phyloP scores from a whole-genome alignment of 2,797 vertebrate genomes.

The Anguilla pacifica region DNA sequence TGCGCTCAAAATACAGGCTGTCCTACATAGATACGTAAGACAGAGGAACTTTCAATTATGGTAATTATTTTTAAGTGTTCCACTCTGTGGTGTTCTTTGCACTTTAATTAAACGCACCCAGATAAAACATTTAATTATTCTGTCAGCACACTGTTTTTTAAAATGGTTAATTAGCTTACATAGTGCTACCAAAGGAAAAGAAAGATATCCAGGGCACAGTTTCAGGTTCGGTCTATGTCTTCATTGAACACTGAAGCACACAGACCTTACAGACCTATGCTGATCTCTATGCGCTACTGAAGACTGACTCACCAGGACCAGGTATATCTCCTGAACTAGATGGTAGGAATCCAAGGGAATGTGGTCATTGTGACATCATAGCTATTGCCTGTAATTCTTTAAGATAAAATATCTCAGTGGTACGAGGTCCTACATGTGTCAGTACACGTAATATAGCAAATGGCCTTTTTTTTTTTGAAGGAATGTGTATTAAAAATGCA shows the following conservation, averaged over 20 bases:
- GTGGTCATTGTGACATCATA: background rate
- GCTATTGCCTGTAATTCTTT: background rate
- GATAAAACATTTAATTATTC: slow-evolving; percentile 27
- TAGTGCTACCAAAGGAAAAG: background rate
- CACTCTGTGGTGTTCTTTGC: background rate
- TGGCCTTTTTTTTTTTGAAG: too few relatives aligned
- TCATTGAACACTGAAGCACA: background rate
- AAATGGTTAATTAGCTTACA: slow-evolving; percentile 29
- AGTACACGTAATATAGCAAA: too few relatives aligned
- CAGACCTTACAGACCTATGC: background rate
- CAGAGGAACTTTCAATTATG: slow-evolving; percentile 13
- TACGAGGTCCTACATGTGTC: too few relatives aligned
- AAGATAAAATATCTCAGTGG: too few relatives aligned
- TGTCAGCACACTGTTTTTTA: slow-evolving; percentile 19
- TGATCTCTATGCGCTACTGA: background rate
- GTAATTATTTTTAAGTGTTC: slow-evolving; percentile 15
- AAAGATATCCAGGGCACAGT: background rate
- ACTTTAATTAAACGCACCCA: slow-evolving; percentile 26
- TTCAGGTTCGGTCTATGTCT: background rate
- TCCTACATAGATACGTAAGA: background rate
- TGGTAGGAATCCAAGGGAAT: background rate
- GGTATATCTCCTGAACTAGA: background rate
- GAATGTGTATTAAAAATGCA: too few relatives aligned
- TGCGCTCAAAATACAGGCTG: background rate
- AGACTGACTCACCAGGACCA: background rate